Evolutionary conservation across 1,140 invertebrate genomes (phyloP).

Genomic region (Oncopodura yosiiana): DNA sequence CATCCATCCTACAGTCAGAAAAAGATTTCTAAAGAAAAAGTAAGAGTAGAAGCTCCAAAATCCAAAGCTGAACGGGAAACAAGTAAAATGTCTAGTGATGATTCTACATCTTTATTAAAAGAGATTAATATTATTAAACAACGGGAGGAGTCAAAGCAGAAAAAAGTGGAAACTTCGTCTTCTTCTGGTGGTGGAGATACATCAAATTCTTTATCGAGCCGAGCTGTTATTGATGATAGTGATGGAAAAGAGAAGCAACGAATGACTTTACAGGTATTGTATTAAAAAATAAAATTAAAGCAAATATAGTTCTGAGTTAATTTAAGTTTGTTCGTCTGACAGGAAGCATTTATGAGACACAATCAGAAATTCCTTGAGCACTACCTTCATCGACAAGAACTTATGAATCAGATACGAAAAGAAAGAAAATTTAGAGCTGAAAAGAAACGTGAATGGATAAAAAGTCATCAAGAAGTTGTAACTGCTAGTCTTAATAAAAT

Average conservation of each 20-base stretch:
- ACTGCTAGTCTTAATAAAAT: neutral
- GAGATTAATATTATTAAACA: too few relatives aligned
- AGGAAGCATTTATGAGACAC: neutral
- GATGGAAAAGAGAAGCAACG: neutral
- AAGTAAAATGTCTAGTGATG: too few relatives aligned
- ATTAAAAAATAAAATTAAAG: neutral
- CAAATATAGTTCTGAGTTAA: neutral
- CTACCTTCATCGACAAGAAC: neutral
- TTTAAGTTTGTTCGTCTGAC: neutral
- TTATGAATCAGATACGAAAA: neutral
- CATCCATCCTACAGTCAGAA: too few relatives aligned
- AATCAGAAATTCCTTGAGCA: neutral
- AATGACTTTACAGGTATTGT: neutral
- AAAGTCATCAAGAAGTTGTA: neutral
- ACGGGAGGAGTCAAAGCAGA: too few relatives aligned
- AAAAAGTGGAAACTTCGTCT: too few relatives aligned
- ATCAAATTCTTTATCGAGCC: too few relatives aligned
- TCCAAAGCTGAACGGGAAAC: too few relatives aligned
- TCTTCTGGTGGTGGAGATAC: too few relatives aligned
- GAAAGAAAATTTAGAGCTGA: constrained; percentile 1
- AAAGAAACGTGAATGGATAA: constrained; percentile 5
- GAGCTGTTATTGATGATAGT: neutral
- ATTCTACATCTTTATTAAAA: too few relatives aligned
- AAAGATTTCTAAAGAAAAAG: too few relatives aligned
- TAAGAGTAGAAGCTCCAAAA: too few relatives aligned